These are phyloP conservation scores for Campoletis sonorensis DNA, from an alignment of 1,140 invertebrate genomes.

Conservation along the genomic window DNA sequence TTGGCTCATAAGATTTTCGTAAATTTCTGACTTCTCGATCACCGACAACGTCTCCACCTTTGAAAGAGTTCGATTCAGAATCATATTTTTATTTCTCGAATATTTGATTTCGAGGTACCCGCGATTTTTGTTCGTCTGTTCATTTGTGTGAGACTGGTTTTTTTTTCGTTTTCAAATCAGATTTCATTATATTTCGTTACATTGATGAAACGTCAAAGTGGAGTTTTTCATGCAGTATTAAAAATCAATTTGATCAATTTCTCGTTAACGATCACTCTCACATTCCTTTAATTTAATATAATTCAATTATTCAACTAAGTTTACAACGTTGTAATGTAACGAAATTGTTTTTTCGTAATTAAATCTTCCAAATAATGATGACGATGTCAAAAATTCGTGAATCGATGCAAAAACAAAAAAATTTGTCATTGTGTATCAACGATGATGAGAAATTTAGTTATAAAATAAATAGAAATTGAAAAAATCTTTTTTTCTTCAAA, in stretches of 20 bases:
- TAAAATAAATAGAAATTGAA: not conserved
- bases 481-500: not conserved
- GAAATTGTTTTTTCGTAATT: not conserved
- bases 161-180: too few species aligned
- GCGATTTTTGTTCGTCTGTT: conserved; percentile 17
- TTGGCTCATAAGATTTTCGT: too few species aligned
- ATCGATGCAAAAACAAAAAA: not conserved
- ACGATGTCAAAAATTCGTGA: too few species aligned
- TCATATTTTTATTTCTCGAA: not conserved
- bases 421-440: not conserved
- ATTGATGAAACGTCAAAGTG: too few species aligned
- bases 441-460: not conserved
- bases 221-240: too few species aligned
- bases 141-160: too few species aligned
- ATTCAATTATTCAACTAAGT: not conserved
- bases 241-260: too few species aligned
- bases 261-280: too few species aligned
- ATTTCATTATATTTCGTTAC: too few species aligned
- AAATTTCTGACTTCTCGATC: not conserved
- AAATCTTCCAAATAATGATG: not conserved
- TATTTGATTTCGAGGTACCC: not conserved
- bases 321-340: not conserved
- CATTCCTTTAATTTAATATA: not conserved
- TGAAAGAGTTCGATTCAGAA: not conserved
- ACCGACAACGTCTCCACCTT: not conserved